These are phyloP conservation scores for Pyrocoelia pectoralis DNA, from an alignment of 2,888 invertebrate genomes.

Conservation along the genomic window DNA sequence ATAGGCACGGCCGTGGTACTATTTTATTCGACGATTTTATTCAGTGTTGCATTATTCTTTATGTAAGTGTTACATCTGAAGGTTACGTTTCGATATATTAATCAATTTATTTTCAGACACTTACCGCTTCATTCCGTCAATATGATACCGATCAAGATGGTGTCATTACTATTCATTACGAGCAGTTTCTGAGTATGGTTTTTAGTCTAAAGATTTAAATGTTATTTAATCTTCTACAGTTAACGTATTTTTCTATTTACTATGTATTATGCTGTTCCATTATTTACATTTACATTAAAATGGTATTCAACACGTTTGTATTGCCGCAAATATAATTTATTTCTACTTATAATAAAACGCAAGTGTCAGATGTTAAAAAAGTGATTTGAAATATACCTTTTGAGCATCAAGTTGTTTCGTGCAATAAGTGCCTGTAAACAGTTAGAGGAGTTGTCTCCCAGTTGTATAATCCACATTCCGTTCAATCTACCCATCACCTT, in stretches of 20 bases:
- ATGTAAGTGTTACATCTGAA: slow-evolving; percentile 73
- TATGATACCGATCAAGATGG: slow-evolving; percentile 94
- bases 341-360: no score
- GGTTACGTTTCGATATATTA: background rate
- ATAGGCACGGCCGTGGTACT: slow-evolving; percentile 87
- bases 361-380: no score
- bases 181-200: slow-evolving; percentile 94
- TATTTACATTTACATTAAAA: no score
- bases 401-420: no score
- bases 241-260: background rate
- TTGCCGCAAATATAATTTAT: no score
- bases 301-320: no score
- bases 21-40: slow-evolving; percentile 99
- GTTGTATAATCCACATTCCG: no score
- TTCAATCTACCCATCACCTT: no score
- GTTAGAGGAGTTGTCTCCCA: no score
- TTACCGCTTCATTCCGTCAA: slow-evolving; percentile 87
- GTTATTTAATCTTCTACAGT: background rate
- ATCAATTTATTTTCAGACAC: slow-evolving; percentile 71
- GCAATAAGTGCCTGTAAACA: no score
- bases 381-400: no score
- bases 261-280: background rate
- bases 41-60: slow-evolving; percentile 91
- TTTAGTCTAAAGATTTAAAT: slow-evolving; percentile 76
- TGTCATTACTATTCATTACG: slow-evolving; percentile 92